Conservation (phyloP, 2,113 vertebrate species). For the Eulemur macaco region DNA sequence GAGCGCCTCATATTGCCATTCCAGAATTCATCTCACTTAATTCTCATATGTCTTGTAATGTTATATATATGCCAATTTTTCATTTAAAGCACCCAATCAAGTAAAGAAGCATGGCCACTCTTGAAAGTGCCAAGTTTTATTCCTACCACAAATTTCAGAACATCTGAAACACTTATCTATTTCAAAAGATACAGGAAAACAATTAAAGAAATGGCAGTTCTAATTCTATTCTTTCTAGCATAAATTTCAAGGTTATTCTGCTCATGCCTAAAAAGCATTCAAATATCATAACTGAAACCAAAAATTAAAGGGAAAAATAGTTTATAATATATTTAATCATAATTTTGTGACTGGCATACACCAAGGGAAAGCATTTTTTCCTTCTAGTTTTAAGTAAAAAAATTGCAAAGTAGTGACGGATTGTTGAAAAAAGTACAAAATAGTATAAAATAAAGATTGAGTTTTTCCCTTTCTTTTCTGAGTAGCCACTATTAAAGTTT, state of each 20-base stretch:
- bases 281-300: neutral
- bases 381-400: neutral
- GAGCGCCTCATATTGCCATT: neutral
- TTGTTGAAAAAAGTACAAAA: neutral
- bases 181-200: neutral
- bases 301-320: neutral
- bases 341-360: neutral
- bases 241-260: neutral
- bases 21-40: neutral
- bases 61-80: neutral
- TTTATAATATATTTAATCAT: neutral
- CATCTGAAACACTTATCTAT: neutral
- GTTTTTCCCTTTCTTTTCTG: neutral
- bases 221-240: neutral
- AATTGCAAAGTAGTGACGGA: neutral
- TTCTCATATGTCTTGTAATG: neutral
- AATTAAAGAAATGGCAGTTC: neutral
- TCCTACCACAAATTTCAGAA: neutral
- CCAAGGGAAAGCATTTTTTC: neutral
- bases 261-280: neutral
- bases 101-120: neutral
- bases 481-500: neutral
- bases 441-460: neutral
- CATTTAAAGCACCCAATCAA: neutral
- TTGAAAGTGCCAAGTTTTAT: neutral